Conservation (phyloP, 2,113 vertebrate species). For the Actinemys pallida region DNA sequence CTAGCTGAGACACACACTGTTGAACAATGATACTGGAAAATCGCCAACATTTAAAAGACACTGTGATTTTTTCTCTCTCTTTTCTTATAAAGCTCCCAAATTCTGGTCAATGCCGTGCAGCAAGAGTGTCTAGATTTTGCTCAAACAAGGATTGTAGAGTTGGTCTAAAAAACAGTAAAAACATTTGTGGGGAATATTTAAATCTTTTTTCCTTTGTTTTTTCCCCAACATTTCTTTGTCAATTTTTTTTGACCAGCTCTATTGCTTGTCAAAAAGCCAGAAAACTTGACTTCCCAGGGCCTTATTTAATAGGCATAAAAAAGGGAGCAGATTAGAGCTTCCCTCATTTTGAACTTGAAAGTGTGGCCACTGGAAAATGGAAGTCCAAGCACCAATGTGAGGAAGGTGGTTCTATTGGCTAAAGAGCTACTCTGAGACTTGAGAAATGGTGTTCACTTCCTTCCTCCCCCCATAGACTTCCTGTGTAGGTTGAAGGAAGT, state of each 20-base stretch:
- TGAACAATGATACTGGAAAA: background rate
- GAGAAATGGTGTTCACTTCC: background rate
- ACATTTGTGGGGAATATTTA: background rate
- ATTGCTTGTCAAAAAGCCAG: background rate
- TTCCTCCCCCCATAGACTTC: background rate
- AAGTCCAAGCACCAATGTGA: background rate
- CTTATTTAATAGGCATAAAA: background rate
- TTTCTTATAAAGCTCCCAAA: background rate
- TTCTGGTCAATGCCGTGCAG: background rate
- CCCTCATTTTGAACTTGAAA: background rate
- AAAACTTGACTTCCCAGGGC: background rate
- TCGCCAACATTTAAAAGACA: rapidly evolving
- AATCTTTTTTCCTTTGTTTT: background rate
- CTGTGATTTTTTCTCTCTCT: background rate
- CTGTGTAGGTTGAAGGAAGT: background rate
- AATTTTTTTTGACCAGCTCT: background rate
- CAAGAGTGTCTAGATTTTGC: background rate
- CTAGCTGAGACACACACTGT: background rate
- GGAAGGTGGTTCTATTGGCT: too few species aligned
- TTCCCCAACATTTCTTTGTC: background rate
- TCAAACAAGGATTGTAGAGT: background rate
- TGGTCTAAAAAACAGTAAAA: background rate
- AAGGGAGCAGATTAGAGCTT: background rate
- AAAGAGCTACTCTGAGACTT: too few species aligned
- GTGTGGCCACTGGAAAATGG: background rate